A percentile compares a stretch with the other conserved stretches of the same genome.
These are phyloP conservation scores for Volucella zonaria DNA, from an alignment of 2,888 invertebrate genomes.

Conservation along the genomic window DNA sequence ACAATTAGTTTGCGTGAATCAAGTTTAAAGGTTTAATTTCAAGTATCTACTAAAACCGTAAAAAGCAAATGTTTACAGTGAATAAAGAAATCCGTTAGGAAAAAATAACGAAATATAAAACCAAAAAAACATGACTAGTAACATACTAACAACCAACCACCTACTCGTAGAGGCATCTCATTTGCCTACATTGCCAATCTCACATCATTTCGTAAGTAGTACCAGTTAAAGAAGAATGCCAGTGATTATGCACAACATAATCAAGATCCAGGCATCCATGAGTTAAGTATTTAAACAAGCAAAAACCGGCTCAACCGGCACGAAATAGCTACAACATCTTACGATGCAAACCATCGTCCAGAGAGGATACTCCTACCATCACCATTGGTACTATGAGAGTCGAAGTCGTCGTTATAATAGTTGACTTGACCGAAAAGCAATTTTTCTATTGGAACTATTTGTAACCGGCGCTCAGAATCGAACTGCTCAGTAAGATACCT, in stretches of 20 bases:
- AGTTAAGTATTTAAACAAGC: conserved; percentile 69
- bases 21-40: not conserved
- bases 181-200: conserved; percentile 53
- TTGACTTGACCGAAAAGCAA: conserved; percentile 68
- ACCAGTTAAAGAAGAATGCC: conserved; percentile 54
- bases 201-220: conserved; percentile 60
- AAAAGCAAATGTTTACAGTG: not conserved
- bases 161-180: not conserved
- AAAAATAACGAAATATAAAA: no score
- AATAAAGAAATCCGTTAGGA: not conserved
- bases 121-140: no score
- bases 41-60: not conserved
- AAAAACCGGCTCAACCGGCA: conserved; percentile 66
- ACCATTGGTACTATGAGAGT: not conserved
- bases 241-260: conserved; percentile 64
- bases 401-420: not conserved
- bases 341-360: not conserved
- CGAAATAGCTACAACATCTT: conserved; percentile 33
- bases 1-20: conserved; percentile 1
- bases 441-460: conserved; percentile 82
- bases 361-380: conserved; percentile 10
- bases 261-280: conserved; percentile 67
- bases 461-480: conserved; percentile 80
- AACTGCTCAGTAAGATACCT: conserved; percentile 35
- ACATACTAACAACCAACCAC: not conserved